Conservation (phyloP, 2,888 invertebrate genomes). For the Acrocera orbiculus region DNA sequence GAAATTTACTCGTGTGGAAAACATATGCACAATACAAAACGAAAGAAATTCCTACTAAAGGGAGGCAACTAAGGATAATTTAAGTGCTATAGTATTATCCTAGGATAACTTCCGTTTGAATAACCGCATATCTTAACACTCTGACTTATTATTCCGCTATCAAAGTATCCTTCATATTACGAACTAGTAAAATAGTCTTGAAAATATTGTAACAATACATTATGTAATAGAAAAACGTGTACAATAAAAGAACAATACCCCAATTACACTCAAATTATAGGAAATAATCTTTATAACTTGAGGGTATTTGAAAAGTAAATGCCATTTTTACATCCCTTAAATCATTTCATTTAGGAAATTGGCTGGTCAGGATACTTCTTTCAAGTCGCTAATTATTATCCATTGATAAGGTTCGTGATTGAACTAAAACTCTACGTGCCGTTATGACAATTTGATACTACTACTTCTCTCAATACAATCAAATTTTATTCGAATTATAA, state of each 20-base stretch:
- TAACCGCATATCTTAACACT: slow-evolving; percentile 13
- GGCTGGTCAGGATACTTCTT: no score
- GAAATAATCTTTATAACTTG: slow-evolving; percentile 6
- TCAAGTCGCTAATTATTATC: no score
- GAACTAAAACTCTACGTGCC: no score
- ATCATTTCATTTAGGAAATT: no score
- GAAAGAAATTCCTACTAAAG: slow-evolving; percentile 1
- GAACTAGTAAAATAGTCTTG: slow-evolving; percentile 1
- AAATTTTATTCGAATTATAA: no score
- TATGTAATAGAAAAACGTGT: slow-evolving; percentile 10
- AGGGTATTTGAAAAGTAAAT: no score
- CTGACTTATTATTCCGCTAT: slow-evolving; percentile 8
- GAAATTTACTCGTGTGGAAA: slow-evolving; percentile 22
- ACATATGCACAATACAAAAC: slow-evolving; percentile 3
- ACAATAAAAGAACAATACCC: slow-evolving; percentile 12
- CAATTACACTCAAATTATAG: slow-evolving; percentile 11
- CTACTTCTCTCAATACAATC: no score
- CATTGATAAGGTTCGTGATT: no score
- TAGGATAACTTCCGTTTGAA: slow-evolving; percentile 13
- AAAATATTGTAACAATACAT: slow-evolving; percentile 10
- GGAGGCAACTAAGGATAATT: slow-evolving; percentile 1
- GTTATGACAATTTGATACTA: no score
- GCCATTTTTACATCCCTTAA: no score
- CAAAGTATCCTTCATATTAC: slow-evolving; percentile 2
- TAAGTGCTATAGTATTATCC: slow-evolving; percentile 7